Evolutionary conservation across 2,113 vertebrate species (phyloP), one percentile per base, ranked within the genome.

Genomic region (Cyanoramphus novaezelandiae): DNA sequence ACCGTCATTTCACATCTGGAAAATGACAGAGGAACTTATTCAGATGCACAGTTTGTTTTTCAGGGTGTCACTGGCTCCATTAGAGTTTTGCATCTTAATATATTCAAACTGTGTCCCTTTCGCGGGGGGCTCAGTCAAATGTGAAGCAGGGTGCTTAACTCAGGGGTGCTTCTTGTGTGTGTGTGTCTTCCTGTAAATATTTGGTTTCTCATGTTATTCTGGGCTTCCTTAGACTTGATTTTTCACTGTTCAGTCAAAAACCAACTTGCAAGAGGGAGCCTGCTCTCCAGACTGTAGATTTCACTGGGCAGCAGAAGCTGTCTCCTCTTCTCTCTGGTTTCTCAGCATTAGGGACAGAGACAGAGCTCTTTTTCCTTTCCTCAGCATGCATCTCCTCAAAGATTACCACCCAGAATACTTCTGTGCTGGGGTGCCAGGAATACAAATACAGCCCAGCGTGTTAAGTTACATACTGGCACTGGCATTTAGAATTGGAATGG

Each of bases 401-500:
- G 60, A 96, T 81, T 94, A 70, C 76, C 80, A 78, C 86, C 72
- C 92, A 79, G 80, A 88, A 90, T 19, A 67, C 55, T 68, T 57
- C 64, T 86, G 86, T 65, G 57, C 68, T 85, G 35, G 39, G 83
- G 69, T 0, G 0, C 50, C 69, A 79, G 77, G 83, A 88, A 83
- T 68, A 82, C 86, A 89, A 92, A 79, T 50, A 65, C 60, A 78
- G 20, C 90, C 77, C 87, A 92, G 85, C 50, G 20, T 1, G 37
- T 50, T 81, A 43, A 37, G 60, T 84, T 94, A 84, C 77, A 64
- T 41, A 59, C 37, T 0, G 1, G 39, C 47, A 11, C 82, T 78
- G 76, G 88, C 74, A 62, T 92, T 94, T 88, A 84, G 83, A 88
- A 79, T 79, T 46, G 76, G 77, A 93, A 88, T 53, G 80, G 83